Percentiles rank a stretch among this genome's conserved stretches.
These are phyloP conservation scores for Antheraea yamamai DNA, from an alignment of 2,888 invertebrate species.

Conservation along the genomic window DNA sequence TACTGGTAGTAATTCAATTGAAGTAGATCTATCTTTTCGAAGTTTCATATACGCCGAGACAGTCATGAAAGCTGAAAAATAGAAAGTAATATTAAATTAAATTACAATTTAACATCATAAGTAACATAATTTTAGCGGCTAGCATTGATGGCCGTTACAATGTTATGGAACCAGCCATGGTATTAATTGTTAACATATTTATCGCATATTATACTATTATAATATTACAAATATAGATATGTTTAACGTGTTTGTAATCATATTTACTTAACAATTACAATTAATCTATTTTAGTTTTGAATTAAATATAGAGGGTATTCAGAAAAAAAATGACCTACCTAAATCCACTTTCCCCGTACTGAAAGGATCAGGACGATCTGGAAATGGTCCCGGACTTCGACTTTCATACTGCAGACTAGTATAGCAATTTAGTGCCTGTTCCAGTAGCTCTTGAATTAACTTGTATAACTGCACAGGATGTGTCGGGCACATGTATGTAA, in stretches of 20 bases:
- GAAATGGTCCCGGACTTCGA: slow-evolving; percentile 75
- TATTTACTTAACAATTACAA: neutral
- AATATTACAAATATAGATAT: neutral
- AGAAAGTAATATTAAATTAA: slow-evolving; percentile 10
- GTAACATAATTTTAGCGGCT: neutral
- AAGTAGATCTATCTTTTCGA: slow-evolving; percentile 58
- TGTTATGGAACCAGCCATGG: neutral
- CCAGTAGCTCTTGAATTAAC: slow-evolving; percentile 78
- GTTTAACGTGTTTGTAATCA: neutral
- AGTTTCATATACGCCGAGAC: slow-evolving; percentile 79
- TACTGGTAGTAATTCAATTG: slow-evolving; percentile 78
- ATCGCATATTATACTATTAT: neutral
- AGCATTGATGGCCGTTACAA: neutral
- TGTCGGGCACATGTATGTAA: slow-evolving; percentile 84
- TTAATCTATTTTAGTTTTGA: neutral
- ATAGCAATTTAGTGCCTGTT: slow-evolving; percentile 72
- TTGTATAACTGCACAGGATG: slow-evolving; percentile 84
- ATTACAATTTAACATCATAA: neutral
- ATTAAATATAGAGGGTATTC: slow-evolving; percentile 10
- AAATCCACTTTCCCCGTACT: slow-evolving; percentile 77
- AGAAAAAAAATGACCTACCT: slow-evolving; percentile 62
- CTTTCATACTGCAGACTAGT: slow-evolving; percentile 83
- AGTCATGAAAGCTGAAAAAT: slow-evolving; percentile 81
- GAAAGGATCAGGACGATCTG: slow-evolving; percentile 81
- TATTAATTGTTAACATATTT: neutral